These are phyloP conservation scores for Seriola aureovittata DNA, from an alignment of 2,113 vertebrate genomes.

Conservation along the genomic window DNA sequence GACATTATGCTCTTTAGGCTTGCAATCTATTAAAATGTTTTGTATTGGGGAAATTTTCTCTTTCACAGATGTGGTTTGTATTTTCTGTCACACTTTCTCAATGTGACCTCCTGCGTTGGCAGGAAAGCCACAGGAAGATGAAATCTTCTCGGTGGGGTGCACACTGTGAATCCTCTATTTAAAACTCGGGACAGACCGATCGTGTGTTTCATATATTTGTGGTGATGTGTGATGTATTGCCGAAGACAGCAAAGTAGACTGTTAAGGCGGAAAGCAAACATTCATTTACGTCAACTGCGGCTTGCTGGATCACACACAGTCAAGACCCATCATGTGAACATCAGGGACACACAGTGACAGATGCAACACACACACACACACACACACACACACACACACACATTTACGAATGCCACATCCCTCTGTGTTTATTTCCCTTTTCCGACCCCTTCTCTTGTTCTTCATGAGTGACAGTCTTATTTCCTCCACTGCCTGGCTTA, in stretches of 20 bases:
- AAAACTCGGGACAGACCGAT: constrained; percentile 19
- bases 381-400: neutral
- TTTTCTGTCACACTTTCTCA: constrained; percentile 34
- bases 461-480: constrained; percentile 71
- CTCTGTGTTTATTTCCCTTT: constrained; percentile 20
- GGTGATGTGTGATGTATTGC: constrained; percentile 67
- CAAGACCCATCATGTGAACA: constrained; percentile 31
- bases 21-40: neutral
- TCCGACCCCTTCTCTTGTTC: constrained; percentile 23
- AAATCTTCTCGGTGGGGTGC: constrained; percentile 40
- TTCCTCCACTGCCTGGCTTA: constrained; percentile 65
- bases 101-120: constrained; percentile 26
- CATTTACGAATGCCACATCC: constrained; percentile 5
- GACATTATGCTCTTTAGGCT: neutral
- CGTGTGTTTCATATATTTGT: constrained; percentile 60
- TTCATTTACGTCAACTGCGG: constrained; percentile 68
- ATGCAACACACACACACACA: neutral
- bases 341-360: constrained; percentile 20
- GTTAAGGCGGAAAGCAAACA: constrained; percentile 57
- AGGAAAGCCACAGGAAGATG: constrained; percentile 44
- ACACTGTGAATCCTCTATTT: constrained; percentile 35
- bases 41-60: neutral
- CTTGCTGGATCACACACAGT: constrained; percentile 67
- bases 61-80: constrained; percentile 2
- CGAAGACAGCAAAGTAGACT: constrained; percentile 53